These are phyloP conservation scores for Trogon surrucura DNA, from an alignment of 2,113 vertebrate species.

Conservation along the genomic window DNA sequence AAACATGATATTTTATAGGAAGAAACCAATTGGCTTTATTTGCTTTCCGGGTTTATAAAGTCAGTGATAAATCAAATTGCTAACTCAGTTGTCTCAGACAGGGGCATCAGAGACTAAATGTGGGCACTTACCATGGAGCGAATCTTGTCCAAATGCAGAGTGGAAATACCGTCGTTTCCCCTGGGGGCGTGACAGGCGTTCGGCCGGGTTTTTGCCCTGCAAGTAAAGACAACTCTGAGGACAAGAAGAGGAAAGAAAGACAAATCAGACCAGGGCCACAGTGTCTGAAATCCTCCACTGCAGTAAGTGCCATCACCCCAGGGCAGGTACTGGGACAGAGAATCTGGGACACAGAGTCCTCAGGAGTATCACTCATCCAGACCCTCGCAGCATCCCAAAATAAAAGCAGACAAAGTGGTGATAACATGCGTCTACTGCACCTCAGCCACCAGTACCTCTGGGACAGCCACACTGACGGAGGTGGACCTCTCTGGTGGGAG, in stretches of 20 bases:
- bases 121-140: neutral
- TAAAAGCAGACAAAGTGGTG: constrained; percentile 20
- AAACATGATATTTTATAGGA: neutral
- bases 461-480: constrained; percentile 51
- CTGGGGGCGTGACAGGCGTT: neutral
- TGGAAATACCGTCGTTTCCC: neutral
- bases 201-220: neutral
- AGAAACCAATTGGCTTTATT: neutral
- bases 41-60: neutral
- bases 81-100: neutral
- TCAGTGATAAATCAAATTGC: neutral
- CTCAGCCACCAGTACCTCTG: constrained; percentile 36
- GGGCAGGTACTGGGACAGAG: neutral
- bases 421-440: constrained; percentile 39
- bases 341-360: neutral
- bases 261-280: neutral
- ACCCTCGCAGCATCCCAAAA: constrained; percentile 25
- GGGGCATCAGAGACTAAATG: neutral
- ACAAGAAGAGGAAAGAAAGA: neutral
- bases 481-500: constrained; percentile 59
- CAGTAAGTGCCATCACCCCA: neutral
- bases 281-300: neutral
- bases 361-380: neutral
- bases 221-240: neutral
- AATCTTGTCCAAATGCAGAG: neutral